phyloP scores from a whole-genome alignment of 2,888 invertebrate species.

The Caenorhabditis panamensis region DNA sequence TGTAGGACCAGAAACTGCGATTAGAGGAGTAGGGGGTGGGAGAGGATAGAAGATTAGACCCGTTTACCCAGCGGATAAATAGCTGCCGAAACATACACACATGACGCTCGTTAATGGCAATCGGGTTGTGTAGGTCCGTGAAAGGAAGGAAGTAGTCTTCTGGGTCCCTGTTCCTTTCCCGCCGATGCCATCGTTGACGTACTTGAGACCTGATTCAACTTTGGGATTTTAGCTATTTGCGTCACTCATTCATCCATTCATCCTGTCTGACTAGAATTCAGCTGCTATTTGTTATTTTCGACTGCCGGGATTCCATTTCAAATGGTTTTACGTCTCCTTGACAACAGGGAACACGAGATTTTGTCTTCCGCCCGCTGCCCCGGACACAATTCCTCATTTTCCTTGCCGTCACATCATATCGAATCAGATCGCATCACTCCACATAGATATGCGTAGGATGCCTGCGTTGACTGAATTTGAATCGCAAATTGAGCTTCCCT shows the following conservation, averaged over 20 bases:
- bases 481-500: slow-evolving; percentile 26
- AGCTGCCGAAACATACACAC: slow-evolving; percentile 1
- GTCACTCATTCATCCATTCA: background rate
- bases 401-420: background rate
- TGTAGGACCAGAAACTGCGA: slow-evolving; percentile 5
- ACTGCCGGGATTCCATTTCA: background rate
- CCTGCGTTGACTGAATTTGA: slow-evolving; percentile 30
- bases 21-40: slow-evolving; percentile 5
- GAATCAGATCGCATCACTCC: background rate
- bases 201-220: background rate
- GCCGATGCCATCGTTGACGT: background rate
- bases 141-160: slow-evolving; percentile 23
- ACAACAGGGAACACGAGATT: background rate
- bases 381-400: no score
- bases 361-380: background rate
- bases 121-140: slow-evolving; percentile 14
- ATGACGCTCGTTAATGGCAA: slow-evolving; percentile 34
- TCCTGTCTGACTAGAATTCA: background rate
- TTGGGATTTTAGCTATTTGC: background rate
- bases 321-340: background rate
- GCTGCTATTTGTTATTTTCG: background rate
- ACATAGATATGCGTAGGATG: background rate
- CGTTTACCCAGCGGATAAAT: slow-evolving; percentile 2
- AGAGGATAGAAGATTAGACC: background rate
- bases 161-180: slow-evolving; percentile 5